Conservation (phyloP, 2,113 vertebrate genomes). For the Ictalurus punctatus region DNA sequence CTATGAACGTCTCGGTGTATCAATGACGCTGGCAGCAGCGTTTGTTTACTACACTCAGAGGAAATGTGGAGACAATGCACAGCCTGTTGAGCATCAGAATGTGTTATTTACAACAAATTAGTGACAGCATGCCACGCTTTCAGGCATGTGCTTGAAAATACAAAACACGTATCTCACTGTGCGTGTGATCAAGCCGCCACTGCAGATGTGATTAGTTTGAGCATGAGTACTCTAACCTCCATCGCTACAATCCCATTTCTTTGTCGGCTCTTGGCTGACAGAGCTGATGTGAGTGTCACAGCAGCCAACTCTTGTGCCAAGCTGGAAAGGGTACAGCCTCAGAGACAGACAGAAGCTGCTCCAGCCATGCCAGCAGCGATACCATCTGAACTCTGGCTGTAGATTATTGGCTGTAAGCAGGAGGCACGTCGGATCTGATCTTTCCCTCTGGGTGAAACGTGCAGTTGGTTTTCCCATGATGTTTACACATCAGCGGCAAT, state of each 20-base stretch:
- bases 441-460: constrained; percentile 49
- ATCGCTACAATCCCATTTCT: not conserved
- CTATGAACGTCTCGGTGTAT: not conserved
- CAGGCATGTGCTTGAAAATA: not conserved
- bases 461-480: not conserved
- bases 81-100: not conserved
- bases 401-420: constrained; percentile 30
- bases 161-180: not conserved
- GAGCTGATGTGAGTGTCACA: not conserved
- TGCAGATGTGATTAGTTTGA: constrained; percentile 19
- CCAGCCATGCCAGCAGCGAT: constrained; percentile 19
- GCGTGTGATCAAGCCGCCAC: not conserved
- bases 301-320: not conserved
- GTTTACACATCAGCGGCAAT: constrained; percentile 43
- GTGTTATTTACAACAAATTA: constrained; percentile 3
- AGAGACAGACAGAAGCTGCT: constrained; percentile 39
- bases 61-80: not conserved
- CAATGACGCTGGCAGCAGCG: not conserved
- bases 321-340: constrained; percentile 12
- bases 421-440: constrained; percentile 51
- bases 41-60: constrained; percentile 5
- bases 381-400: constrained; percentile 51
- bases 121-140: not conserved
- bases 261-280: not conserved
- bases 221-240: not conserved